Percentiles rank a stretch among this genome's conserved stretches.
Conservation (phyloP, 2,797 vertebrate species). For the Sebastes hubbsi region DNA sequence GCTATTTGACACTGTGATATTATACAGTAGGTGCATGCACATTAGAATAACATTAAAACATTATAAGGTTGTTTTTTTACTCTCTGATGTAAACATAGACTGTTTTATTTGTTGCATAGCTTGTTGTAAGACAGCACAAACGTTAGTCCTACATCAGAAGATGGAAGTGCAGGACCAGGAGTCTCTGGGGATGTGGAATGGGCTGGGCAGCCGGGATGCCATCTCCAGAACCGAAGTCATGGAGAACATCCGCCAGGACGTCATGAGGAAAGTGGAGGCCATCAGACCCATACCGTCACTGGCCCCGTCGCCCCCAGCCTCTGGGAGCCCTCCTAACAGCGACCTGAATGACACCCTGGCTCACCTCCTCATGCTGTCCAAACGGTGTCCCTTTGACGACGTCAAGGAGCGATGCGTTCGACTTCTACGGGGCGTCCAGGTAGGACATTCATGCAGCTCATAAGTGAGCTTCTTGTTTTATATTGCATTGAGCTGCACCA, state of each 20-base stretch:
- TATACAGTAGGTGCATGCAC: neutral
- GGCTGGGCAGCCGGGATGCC: slow-evolving; percentile 87
- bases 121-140: slow-evolving; percentile 56
- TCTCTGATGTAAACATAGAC: neutral
- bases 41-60: neutral
- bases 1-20: neutral
- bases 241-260: slow-evolving; percentile 86
- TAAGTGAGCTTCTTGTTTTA: neutral
- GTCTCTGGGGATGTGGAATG: slow-evolving; percentile 88
- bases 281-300: slow-evolving; percentile 63
- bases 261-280: slow-evolving; percentile 84
- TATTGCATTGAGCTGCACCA: neutral
- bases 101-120: slow-evolving; percentile 48
- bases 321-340: slow-evolving; percentile 51
- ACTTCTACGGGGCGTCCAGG: slow-evolving; percentile 89
- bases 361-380: slow-evolving; percentile 93
- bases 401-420: slow-evolving; percentile 84
- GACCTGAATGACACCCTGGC: slow-evolving; percentile 88
- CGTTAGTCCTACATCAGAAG: slow-evolving; percentile 40
- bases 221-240: slow-evolving; percentile 83
- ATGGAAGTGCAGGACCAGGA: slow-evolving; percentile 89
- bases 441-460: slow-evolving; percentile 64
- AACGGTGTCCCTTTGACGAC: slow-evolving; percentile 90
- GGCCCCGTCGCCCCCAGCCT: slow-evolving; percentile 34
- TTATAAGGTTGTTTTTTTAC: neutral